Evolutionary conservation across 2,113 vertebrate genomes (phyloP), one percentile per base, ranked within the genome.

Genomic region (Probosciger aterrimus): DNA sequence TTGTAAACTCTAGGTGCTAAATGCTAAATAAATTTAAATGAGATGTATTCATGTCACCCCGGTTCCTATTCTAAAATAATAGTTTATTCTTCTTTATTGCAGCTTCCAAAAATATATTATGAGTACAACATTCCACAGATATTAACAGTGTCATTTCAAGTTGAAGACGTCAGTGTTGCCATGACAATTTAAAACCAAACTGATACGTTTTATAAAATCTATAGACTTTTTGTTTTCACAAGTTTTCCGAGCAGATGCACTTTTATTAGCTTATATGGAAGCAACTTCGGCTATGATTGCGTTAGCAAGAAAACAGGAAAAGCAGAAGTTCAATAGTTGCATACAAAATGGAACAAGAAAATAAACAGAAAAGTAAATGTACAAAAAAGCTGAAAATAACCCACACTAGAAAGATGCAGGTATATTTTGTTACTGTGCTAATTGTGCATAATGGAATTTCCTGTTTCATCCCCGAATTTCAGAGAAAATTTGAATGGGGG

Each of bases 161-260:
- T 93, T 88, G 91, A 97, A 97, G 96, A 98, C 90, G 90, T 98
- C 97, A 98, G 73, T 82, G 97, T 98, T 97, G 86, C 97, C 95
- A 97, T 98, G 97, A 90, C 93, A 97, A 98, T 95, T 43, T 96
- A 93, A 97, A 97, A 71, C 92, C 78, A 95, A 97, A 96, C 90
- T 91, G 90, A 93, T 97, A 93, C 17, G 23, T 97, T 97, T 97
- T 86, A 82, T 96, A 96, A 93, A 92, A 87, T 96, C 86, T 97
- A 93, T 97, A 87, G 95, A 82, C 59, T 68, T 95, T 94, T 97
- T 87, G 96, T 11, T 14, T 88, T 92, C 67, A 71, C 93, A 90
- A 89, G 94, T 97, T 94, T 95, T 88, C 85, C 92, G 95, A 95
- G 80, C 82, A 97, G 65, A 95, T 95, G 83, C 95, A 94, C 81